A percentile compares a stretch with the other conserved stretches of the same genome.
Conservation (phyloP, 2,797 vertebrate genomes). For the Synaphobranchus kaupii region DNA sequence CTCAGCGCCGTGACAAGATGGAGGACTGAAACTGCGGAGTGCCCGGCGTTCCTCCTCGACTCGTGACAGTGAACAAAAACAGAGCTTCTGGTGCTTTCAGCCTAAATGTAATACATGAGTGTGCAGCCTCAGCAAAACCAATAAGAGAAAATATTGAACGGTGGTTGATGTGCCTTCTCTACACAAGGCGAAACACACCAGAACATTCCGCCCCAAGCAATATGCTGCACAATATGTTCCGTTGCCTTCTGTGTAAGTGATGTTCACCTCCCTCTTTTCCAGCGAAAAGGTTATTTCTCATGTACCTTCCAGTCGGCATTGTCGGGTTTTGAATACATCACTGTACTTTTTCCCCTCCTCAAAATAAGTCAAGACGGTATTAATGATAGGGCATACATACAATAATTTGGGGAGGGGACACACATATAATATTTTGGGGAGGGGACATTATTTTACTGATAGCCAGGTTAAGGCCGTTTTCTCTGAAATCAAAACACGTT, state of each 20-base stretch:
- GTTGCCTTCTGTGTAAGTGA: slow-evolving; percentile 32
- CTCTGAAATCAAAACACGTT: slow-evolving; percentile 42
- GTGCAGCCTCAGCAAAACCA: slow-evolving; percentile 39
- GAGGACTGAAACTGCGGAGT: background rate
- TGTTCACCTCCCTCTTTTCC: slow-evolving; percentile 37
- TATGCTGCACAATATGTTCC: slow-evolving; percentile 61
- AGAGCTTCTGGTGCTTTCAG: background rate
- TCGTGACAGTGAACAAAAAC: background rate
- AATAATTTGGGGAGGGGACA: slow-evolving; percentile 25
- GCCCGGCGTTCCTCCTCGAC: background rate
- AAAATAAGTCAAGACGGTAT: background rate
- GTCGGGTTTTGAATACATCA: background rate
- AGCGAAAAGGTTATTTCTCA: slow-evolving; percentile 40
- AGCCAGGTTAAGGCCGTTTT: background rate
- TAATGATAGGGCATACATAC: slow-evolving; percentile 34
- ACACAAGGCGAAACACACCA: slow-evolving; percentile 42
- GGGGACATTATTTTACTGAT: background rate
- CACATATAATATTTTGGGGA: background rate
- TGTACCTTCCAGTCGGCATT: slow-evolving; percentile 22
- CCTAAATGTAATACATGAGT: background rate
- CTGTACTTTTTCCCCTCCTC: background rate
- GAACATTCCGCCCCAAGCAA: slow-evolving; percentile 49
- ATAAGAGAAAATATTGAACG: slow-evolving; percentile 46
- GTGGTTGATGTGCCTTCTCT: slow-evolving; percentile 44
- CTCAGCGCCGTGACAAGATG: background rate